Evolutionary conservation across 2,888 invertebrate species (phyloP).

Genomic region (Unio delphinus): DNA sequence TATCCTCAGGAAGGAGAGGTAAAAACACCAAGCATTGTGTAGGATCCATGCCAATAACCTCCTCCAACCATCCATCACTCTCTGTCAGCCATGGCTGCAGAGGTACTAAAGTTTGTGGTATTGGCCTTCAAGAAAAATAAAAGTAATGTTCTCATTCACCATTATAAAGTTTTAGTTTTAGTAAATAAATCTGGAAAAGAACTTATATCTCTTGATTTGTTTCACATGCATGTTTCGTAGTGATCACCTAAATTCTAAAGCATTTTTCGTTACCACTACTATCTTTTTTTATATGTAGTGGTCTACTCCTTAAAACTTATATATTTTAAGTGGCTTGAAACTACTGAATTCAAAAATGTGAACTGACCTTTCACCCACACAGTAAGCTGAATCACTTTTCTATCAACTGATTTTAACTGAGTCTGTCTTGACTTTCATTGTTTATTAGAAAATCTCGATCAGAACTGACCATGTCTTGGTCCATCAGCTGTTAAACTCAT

Average conservation of each 20-base stretch:
- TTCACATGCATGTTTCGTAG: neutral
- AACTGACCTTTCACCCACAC: too few relatives aligned
- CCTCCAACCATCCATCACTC: conserved; percentile 21
- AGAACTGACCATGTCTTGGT: too few relatives aligned
- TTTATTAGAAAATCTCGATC: too few relatives aligned
- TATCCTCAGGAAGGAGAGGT: conserved; percentile 31
- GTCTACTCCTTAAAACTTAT: too few relatives aligned
- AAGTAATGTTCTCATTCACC: conserved; percentile 35
- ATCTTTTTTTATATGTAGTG: too few relatives aligned
- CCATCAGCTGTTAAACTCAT: too few relatives aligned
- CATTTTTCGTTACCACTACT: neutral
- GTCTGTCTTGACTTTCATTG: too few relatives aligned
- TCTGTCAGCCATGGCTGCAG: conserved; percentile 48
- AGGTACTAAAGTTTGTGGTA: conserved; percentile 50
- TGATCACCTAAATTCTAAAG: neutral
- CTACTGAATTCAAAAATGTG: too few relatives aligned
- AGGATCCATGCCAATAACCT: conserved; percentile 44
- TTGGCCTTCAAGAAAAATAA: conserved; percentile 29
- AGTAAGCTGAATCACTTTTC: too few relatives aligned
- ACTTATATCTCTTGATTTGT: neutral
- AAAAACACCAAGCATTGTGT: conserved; percentile 50
- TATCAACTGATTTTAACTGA: too few relatives aligned
- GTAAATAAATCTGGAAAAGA: neutral
- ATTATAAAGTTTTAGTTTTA: conserved; percentile 10
- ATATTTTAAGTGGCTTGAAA: too few relatives aligned